Percentiles rank a stretch among this genome's conserved stretches.
These are phyloP conservation scores for Chionomys nivalis DNA, from an alignment of 2,113 vertebrate species.

Conservation along the genomic window DNA sequence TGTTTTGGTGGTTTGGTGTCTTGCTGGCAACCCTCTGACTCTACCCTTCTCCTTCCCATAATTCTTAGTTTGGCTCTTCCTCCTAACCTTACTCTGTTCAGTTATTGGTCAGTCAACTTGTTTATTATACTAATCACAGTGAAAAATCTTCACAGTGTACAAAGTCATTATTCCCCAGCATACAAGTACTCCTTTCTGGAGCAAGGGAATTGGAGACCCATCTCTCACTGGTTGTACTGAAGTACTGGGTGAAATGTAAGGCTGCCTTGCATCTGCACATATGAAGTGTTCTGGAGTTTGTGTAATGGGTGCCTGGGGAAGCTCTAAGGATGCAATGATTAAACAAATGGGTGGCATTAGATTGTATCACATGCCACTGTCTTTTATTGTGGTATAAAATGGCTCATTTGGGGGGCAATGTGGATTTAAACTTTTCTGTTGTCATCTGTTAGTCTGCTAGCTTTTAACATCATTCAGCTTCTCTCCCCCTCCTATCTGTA, in stretches of 20 bases:
- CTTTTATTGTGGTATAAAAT: slow-evolving; percentile 83
- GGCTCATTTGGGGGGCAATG: slow-evolving; percentile 75
- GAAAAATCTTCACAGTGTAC: background rate
- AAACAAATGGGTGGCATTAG: slow-evolving; percentile 73
- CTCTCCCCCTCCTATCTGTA: background rate
- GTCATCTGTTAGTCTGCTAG: background rate
- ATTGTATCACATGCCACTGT: slow-evolving; percentile 66
- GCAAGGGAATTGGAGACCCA: fast-evolving
- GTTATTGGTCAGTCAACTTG: background rate
- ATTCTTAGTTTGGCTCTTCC: background rate
- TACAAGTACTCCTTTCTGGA: background rate
- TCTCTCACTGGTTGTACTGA: background rate
- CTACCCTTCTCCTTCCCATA: background rate
- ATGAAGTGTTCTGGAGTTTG: slow-evolving; percentile 71
- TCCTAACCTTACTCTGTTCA: background rate
- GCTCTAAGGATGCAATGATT: slow-evolving; percentile 73
- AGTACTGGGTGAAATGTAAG: background rate
- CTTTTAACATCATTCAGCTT: background rate
- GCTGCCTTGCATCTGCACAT: background rate
- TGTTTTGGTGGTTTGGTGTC: background rate
- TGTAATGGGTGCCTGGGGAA: slow-evolving; percentile 54
- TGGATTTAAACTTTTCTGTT: slow-evolving; percentile 66
- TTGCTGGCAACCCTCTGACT: background rate
- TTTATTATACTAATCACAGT: background rate
- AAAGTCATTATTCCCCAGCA: background rate